These are phyloP conservation scores for Vanessa tameamea DNA, from an alignment of 1,140 invertebrate species.

Conservation along the genomic window DNA sequence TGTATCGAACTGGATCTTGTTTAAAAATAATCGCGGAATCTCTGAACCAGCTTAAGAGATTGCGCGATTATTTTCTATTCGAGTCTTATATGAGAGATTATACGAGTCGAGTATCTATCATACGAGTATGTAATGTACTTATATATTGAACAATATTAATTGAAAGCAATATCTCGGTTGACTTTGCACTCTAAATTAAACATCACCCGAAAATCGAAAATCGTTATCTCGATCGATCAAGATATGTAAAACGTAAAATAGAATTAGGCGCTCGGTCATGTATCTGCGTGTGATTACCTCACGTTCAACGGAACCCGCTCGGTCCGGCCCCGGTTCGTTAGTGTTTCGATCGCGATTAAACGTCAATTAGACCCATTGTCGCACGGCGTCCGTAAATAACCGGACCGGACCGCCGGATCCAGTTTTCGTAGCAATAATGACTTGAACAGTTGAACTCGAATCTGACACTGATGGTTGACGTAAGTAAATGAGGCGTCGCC, in stretches of 20 bases:
- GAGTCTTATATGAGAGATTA: too few species aligned
- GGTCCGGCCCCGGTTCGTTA: constrained; percentile 55
- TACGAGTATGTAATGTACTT: too few species aligned
- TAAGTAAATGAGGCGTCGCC: constrained; percentile 49
- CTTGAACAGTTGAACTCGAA: constrained; percentile 36
- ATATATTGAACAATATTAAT: too few species aligned
- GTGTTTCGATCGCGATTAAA: constrained; percentile 59
- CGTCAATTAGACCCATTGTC: constrained; percentile 72
- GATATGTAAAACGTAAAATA: not conserved
- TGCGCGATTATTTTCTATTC: too few species aligned
- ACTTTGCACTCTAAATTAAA: not conserved
- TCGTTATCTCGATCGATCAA: not conserved
- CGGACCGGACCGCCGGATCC: constrained; percentile 44
- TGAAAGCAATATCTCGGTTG: too few species aligned
- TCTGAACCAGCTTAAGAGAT: too few species aligned
- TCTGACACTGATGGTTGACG: constrained; percentile 37
- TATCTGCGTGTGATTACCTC: constrained; percentile 6
- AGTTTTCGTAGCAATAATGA: constrained; percentile 51
- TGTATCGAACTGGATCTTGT: too few species aligned
- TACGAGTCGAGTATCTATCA: too few species aligned
- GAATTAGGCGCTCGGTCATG: constrained; percentile 12
- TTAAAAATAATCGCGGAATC: too few species aligned
- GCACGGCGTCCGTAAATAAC: constrained; percentile 57
- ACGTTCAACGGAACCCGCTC: constrained; percentile 18
- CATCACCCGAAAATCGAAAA: not conserved